phyloP scores from a whole-genome alignment of 2,797 vertebrate genomes.

The Acanthurus leucopareius region DNA sequence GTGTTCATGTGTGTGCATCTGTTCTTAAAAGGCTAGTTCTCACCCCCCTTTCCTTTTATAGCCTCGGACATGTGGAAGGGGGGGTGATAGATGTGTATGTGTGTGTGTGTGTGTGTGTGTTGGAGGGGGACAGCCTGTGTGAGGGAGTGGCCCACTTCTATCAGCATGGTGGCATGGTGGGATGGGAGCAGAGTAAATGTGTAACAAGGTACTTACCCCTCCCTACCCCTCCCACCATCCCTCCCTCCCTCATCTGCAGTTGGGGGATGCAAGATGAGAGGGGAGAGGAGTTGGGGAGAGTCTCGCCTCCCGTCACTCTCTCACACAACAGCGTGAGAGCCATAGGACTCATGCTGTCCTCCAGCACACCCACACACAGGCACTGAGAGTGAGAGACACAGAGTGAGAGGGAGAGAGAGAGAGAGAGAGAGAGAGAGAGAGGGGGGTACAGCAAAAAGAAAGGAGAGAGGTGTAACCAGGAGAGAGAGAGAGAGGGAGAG shows the following conservation, averaged over 20 bases:
- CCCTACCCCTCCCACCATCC: neutral
- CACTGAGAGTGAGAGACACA: conserved; percentile 68
- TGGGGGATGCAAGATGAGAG: conserved; percentile 52
- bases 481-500: conserved; percentile 44
- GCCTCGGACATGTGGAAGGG: conserved; percentile 69
- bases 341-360: conserved; percentile 85
- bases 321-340: conserved; percentile 84
- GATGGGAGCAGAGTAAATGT: conserved; percentile 67
- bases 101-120: conserved; percentile 29
- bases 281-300: conserved; percentile 65
- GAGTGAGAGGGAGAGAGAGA: conserved; percentile 42
- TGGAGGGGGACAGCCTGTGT: conserved; percentile 55
- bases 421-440: conserved; percentile 3
- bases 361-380: conserved; percentile 85
- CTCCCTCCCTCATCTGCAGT: conserved; percentile 46
- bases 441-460: conserved; percentile 38
- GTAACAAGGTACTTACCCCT: conserved; percentile 71
- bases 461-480: conserved; percentile 54
- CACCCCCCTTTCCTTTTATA: conserved; percentile 83
- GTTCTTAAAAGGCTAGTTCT: conserved; percentile 53
- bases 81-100: conserved; percentile 26
- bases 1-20: conserved; percentile 22
- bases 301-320: conserved; percentile 81
- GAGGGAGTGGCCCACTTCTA: conserved; percentile 80
- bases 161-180: conserved; percentile 80